Evolutionary conservation across 1,140 invertebrate species (phyloP).

Genomic region (Lasioglossum baleicum): DNA sequence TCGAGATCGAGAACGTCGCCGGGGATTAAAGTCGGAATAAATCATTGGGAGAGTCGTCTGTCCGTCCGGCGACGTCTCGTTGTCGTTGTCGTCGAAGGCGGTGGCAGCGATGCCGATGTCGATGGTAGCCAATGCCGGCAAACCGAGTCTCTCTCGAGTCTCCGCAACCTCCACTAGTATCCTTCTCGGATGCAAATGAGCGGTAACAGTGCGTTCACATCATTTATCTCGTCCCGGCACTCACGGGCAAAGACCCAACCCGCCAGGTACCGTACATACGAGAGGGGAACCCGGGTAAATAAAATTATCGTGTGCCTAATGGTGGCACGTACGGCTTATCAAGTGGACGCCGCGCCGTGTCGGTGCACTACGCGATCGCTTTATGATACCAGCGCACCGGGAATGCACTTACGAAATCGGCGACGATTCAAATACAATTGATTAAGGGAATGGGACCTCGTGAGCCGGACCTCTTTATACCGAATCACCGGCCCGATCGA

Average conservation of each 20-base stretch:
- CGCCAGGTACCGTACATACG: constrained; percentile 42
- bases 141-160: background rate
- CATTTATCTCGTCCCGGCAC: constrained; percentile 52
- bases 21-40: constrained; percentile 57
- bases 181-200: constrained; percentile 56
- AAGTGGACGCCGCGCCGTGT: constrained; percentile 36
- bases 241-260: constrained; percentile 20
- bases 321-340: constrained; percentile 64
- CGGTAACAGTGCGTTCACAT: constrained; percentile 54
- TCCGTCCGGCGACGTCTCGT: background rate
- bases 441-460: background rate
- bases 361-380: constrained; percentile 26
- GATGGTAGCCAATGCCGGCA: too few relatives aligned
- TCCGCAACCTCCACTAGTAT: background rate
- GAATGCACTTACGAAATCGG: constrained; percentile 33
- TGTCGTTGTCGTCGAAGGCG: too few relatives aligned
- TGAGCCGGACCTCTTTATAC: background rate
- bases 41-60: constrained; percentile 37
- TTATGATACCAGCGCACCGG: constrained; percentile 25
- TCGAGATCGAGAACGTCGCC: constrained; percentile 30
- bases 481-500: background rate
- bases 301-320: constrained; percentile 62
- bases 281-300: constrained; percentile 39
- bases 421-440: constrained; percentile 38
- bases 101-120: too few relatives aligned